Percentiles rank a stretch among this genome's conserved stretches.
These are phyloP conservation scores for Leptosomus discolor DNA, from an alignment of 2,113 vertebrate species.

Conservation along the genomic window DNA sequence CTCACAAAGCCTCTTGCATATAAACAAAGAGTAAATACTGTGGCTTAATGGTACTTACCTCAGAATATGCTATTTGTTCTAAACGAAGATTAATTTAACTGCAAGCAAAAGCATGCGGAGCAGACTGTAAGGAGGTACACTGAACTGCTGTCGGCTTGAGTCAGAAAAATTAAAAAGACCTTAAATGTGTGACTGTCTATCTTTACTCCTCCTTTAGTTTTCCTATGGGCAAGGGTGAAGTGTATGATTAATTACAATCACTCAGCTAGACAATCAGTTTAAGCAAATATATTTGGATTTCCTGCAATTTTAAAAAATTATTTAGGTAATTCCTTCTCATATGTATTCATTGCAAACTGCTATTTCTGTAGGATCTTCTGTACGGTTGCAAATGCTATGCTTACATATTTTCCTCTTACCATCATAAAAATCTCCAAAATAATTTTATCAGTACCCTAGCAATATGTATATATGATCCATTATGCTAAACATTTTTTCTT, in stretches of 20 bases:
- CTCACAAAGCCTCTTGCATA: slow-evolving; percentile 28
- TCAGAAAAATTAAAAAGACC: neutral
- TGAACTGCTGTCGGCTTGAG: neutral
- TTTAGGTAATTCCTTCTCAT: neutral
- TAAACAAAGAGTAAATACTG: neutral
- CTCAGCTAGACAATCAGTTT: neutral
- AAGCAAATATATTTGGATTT: neutral
- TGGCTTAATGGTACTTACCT: slow-evolving; percentile 25
- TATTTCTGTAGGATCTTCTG: neutral
- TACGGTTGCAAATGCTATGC: neutral
- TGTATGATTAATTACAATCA: neutral
- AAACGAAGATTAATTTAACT: neutral
- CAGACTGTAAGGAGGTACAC: neutral
- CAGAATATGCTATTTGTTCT: slow-evolving; percentile 38
- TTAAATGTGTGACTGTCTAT: neutral
- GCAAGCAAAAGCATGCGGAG: neutral
- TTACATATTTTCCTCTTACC: neutral
- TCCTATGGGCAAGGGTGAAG: neutral
- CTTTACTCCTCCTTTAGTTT: neutral
- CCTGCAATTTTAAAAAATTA: neutral
- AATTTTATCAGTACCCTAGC: neutral
- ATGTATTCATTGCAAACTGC: neutral
- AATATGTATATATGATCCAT: neutral
- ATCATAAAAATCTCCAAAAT: neutral
- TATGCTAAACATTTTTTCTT: neutral